Conservation (phyloP, 2,888 invertebrate genomes). For the Mesodorylaimus sp. region DNA sequence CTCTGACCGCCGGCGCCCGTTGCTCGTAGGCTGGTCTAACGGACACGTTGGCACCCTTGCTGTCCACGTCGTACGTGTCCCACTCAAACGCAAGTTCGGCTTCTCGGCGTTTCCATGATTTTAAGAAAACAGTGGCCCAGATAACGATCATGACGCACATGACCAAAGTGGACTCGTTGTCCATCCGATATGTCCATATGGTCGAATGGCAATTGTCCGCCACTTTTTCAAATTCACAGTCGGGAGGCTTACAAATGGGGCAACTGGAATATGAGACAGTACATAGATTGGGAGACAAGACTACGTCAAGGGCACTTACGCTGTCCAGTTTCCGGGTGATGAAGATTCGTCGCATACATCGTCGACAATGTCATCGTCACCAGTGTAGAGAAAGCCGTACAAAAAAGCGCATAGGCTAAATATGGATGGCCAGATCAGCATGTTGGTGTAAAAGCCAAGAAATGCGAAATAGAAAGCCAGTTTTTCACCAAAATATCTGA, state of each 20-base stretch:
- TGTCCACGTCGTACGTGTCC: conserved; percentile 4
- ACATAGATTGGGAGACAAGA: too few species aligned
- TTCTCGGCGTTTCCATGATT: neutral
- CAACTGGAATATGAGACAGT: too few species aligned
- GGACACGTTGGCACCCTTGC: neutral
- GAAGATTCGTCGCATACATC: neutral
- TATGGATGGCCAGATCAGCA: neutral
- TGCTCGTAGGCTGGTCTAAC: conserved; percentile 1
- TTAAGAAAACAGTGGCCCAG: conserved; percentile 1
- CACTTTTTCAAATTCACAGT: neutral
- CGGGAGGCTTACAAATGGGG: neutral
- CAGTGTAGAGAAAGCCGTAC: neutral
- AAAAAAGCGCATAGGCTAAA: neutral
- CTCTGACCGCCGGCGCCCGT: neutral
- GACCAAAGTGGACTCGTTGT: neutral
- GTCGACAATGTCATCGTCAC: neutral
- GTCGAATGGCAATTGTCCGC: neutral
- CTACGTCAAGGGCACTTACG: too few species aligned
- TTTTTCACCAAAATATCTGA: conserved; percentile 4
- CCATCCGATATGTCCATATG: neutral
- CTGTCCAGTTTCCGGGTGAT: neutral
- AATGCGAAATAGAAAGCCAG: too few species aligned
- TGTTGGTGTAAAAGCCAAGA: conserved; percentile 1
- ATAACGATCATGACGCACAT: neutral
- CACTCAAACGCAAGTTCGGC: neutral